These are phyloP conservation scores for Pipistrellus pipistrellus DNA, from an alignment of 2,797 vertebrate species.

Conservation along the genomic window DNA sequence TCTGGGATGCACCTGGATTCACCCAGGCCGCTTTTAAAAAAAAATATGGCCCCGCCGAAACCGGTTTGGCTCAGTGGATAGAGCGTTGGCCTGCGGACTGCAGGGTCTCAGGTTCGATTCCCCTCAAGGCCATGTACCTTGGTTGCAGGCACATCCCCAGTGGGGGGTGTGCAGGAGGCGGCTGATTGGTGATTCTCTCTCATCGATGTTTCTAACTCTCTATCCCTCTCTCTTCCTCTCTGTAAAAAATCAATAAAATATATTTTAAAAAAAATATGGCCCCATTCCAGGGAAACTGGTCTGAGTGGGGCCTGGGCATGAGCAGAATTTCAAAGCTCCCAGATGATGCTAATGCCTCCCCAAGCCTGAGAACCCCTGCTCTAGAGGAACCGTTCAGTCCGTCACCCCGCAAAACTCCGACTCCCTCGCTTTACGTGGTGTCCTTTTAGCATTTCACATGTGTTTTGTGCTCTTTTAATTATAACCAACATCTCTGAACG, in stretches of 20 bases:
- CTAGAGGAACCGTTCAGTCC: background rate
- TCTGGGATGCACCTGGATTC: background rate
- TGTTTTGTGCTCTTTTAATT: slow-evolving; percentile 57
- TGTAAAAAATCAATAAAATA: too few species aligned
- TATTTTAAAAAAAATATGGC: background rate
- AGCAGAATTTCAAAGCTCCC: background rate
- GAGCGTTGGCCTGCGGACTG: too few species aligned
- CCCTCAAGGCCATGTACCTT: too few species aligned
- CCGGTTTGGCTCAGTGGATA: too few species aligned
- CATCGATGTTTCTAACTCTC: too few species aligned
- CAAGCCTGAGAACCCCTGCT: background rate
- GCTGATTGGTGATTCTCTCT: too few species aligned
- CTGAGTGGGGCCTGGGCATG: background rate
- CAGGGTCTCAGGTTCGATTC: too few species aligned
- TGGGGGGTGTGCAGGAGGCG: too few species aligned
- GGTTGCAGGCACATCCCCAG: too few species aligned
- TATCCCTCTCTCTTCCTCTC: too few species aligned
- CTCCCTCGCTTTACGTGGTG: background rate
- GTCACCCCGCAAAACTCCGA: background rate
- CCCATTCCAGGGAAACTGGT: background rate
- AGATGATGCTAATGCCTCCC: background rate
- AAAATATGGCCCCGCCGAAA: too few species aligned
- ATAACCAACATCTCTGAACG: slow-evolving; percentile 51
- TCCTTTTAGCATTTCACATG: slow-evolving; percentile 7
- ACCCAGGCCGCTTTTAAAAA: background rate